These are phyloP conservation scores for Pyrrhosoma nymphula DNA, from an alignment of 2,888 invertebrate species.

Conservation along the genomic window DNA sequence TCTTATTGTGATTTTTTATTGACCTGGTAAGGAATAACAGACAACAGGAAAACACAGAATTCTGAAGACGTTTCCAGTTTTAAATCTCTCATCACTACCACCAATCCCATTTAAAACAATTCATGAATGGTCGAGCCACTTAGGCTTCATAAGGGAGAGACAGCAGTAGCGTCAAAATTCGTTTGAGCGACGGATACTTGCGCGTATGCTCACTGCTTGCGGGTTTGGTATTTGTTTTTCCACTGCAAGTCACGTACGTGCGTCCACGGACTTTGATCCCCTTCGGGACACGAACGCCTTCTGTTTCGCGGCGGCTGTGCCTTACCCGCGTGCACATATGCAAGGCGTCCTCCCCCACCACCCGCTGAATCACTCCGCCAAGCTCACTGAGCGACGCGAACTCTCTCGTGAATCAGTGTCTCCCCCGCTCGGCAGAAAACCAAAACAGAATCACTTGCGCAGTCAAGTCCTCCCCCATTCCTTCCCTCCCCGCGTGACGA, in stretches of 20 bases:
- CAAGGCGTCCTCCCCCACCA: not conserved
- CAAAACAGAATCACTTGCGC: constrained; percentile 59
- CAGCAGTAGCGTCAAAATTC: not conserved
- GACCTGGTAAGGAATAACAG: not conserved
- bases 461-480: not conserved
- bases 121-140: not conserved
- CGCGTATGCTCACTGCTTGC: not conserved
- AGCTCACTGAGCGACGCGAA: not conserved
- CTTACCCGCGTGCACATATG: not conserved
- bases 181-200: not conserved
- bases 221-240: not conserved
- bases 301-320: not conserved
- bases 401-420: constrained; percentile 44
- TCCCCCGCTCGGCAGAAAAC: constrained; percentile 35
- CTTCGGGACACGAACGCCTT: constrained; percentile 11
- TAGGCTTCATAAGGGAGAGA: not conserved
- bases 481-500: not conserved
- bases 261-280: constrained; percentile 34
- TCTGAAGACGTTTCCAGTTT: not conserved
- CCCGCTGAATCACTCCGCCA: not conserved
- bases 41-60: not conserved
- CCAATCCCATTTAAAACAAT: not conserved
- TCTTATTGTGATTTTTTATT: not conserved
- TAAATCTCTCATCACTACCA: not conserved
- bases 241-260: not conserved